Evolutionary conservation across 2,888 invertebrate species (phyloP), one percentile per base, ranked within the genome.

Genomic region (Ichneumoninae sp.): DNA sequence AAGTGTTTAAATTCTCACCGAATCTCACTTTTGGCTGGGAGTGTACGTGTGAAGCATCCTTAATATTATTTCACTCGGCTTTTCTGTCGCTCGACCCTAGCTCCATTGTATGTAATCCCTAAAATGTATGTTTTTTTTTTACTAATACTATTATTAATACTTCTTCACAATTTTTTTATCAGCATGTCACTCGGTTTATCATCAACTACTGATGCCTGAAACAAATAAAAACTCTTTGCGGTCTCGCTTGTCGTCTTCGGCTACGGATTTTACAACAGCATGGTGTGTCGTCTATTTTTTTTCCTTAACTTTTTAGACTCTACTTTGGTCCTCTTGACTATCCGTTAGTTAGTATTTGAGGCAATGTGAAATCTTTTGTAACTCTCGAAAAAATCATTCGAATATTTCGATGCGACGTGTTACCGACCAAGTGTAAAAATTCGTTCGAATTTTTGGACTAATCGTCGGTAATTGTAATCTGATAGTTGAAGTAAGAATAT

Each of bases 401-500:
- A 54, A 19, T 19, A 54, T 19, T 19, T 22, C 22, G 8, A 3
- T 3, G 8, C 54, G 22, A 22, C 8, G 26, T 4, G 13, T 26
- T 19, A 13, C 8, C 57, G 13, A 26, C 6, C 10, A 1, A 57
- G 19, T 57, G 19, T 60, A 16, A 4, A 30, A 8, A 10, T 50
- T 69, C 50, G 3, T 69, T 26, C 22, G 26, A 16, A 50, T 50
- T 47, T 3, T 26, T 16, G 16, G n/a, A 16, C n/a, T 71, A 19
- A 26, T 33, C 10, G 33, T n/a, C 4, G 13, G 3, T 40, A 3
- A 52, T 52, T 80, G 36, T 54, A 7, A 71, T 71, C 7, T 7
- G 8, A 65, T 40, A 73, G 63, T 71, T 22, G 65, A 54, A 44
- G 52, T 73, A 65, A 44, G 33, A 73, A 71, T 73, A 52, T 54